These are phyloP conservation scores for Noturus placidus DNA, from an alignment of 2,113 vertebrate species.

Conservation along the genomic window DNA sequence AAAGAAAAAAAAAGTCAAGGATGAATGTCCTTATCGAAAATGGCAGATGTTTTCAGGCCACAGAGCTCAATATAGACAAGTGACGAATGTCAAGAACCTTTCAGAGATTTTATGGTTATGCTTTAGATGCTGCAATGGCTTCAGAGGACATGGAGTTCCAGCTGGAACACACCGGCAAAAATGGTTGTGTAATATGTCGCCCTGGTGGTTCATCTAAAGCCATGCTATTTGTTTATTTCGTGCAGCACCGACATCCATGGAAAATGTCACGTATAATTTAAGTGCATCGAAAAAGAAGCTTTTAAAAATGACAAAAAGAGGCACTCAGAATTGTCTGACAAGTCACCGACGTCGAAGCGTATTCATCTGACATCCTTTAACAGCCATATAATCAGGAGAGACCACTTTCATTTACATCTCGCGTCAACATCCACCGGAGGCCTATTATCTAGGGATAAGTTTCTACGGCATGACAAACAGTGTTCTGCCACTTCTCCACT, in stretches of 20 bases:
- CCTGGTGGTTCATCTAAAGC: constrained; percentile 16
- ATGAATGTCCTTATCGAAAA: constrained; percentile 59
- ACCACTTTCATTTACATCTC: constrained; percentile 21
- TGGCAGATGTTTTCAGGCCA: constrained; percentile 47
- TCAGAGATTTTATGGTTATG: constrained; percentile 6
- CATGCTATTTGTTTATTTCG: constrained; percentile 18
- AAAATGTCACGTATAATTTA: constrained; percentile 11
- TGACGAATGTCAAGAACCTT: background rate
- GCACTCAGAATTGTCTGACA: background rate
- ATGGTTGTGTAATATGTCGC: background rate
- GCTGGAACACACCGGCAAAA: constrained; percentile 6
- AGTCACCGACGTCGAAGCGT: background rate
- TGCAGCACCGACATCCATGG: background rate
- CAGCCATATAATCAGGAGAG: constrained; percentile 27
- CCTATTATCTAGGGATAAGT: constrained; percentile 15
- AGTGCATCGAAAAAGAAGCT: background rate
- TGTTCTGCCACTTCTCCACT: constrained; percentile 25
- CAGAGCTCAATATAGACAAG: background rate
- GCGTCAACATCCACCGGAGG: constrained; percentile 8
- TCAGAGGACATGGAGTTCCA: constrained; percentile 7
- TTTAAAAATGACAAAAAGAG: background rate
- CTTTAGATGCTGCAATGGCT: background rate
- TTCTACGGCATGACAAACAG: constrained; percentile 27
- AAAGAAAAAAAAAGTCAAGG: background rate
- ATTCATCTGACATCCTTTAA: constrained; percentile 13